phyloP scores from a whole-genome alignment of 2,113 vertebrate genomes.

The Hyperoodon ampullatus region DNA sequence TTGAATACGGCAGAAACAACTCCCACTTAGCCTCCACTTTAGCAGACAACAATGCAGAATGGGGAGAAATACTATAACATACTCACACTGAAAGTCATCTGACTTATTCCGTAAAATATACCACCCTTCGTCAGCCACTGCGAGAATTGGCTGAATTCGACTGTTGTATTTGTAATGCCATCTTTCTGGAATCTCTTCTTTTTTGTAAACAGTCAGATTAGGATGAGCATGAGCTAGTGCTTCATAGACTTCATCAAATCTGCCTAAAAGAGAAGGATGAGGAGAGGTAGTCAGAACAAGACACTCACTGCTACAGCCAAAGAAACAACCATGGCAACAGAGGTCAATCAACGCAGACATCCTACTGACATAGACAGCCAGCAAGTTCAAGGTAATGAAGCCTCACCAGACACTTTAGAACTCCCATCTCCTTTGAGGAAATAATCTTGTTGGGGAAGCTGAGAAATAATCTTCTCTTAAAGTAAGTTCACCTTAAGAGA shows the following conservation, averaged over 20 bases:
- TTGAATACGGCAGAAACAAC: background rate
- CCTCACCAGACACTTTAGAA: background rate
- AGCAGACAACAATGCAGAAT: background rate
- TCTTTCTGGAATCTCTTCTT: constrained; percentile 89
- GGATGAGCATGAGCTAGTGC: constrained; percentile 89
- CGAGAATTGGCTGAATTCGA: constrained; percentile 92
- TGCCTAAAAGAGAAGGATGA: constrained; percentile 83
- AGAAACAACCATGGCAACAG: background rate
- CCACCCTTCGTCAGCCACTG: constrained; percentile 93
- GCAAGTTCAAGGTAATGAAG: background rate
- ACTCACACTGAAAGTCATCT: constrained; percentile 88
- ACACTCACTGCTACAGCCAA: background rate
- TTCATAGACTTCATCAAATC: constrained; percentile 89
- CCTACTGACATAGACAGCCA: background rate
- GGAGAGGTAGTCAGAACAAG: background rate
- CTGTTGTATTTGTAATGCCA: constrained; percentile 91
- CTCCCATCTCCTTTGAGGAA: background rate
- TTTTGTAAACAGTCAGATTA: constrained; percentile 92
- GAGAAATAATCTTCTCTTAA: background rate
- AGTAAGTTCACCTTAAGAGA: background rate
- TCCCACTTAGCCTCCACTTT: background rate
- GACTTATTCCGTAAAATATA: constrained; percentile 90
- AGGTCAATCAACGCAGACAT: background rate
- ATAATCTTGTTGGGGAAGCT: background rate
- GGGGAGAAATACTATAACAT: constrained; percentile 49